A percentile compares a stretch with the other conserved stretches of the same genome.
phyloP scores from a whole-genome alignment of 2,888 invertebrate species.

The Chymomyza caudatula region DNA sequence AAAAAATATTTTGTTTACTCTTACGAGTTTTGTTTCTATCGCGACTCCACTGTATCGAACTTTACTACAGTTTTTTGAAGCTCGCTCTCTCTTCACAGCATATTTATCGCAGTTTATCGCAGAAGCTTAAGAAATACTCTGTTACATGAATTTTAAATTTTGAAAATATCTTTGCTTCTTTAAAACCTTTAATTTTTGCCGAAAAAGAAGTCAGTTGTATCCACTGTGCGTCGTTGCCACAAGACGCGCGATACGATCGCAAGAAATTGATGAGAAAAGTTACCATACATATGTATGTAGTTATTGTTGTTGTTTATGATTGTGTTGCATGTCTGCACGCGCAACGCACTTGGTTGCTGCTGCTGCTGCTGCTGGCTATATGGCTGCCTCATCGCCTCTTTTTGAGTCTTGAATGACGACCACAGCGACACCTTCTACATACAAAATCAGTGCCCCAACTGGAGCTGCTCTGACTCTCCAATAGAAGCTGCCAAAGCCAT shows the following conservation, averaged over 20 bases:
- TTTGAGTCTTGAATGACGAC: slow-evolving; percentile 55
- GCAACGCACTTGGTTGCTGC: slow-evolving; percentile 51
- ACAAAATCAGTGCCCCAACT: slow-evolving; percentile 45
- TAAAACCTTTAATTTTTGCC: no score
- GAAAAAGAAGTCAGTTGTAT: no score
- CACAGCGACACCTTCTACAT: slow-evolving; percentile 59
- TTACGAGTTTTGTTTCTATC: no score
- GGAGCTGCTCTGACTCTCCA: slow-evolving; percentile 32
- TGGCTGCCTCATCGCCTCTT: slow-evolving; percentile 4
- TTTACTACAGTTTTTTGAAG: no score
- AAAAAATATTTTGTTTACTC: no score
- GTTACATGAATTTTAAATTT: no score
- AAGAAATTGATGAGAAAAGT: slow-evolving; percentile 41
- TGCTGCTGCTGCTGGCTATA: slow-evolving; percentile 15
- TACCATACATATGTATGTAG: slow-evolving; percentile 13
- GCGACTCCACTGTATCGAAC: no score
- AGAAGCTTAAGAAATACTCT: no score
- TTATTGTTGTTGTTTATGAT: slow-evolving; percentile 27
- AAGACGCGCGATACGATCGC: slow-evolving; percentile 19
- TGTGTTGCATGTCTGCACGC: slow-evolving; percentile 64
- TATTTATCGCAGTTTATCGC: no score
- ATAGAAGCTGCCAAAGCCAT: slow-evolving; percentile 49
- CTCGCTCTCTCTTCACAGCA: no score
- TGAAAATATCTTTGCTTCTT: no score
- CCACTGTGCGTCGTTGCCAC: neutral